Conservation (phyloP, 2,888 invertebrate genomes). For the Tachystola acroxantha region DNA sequence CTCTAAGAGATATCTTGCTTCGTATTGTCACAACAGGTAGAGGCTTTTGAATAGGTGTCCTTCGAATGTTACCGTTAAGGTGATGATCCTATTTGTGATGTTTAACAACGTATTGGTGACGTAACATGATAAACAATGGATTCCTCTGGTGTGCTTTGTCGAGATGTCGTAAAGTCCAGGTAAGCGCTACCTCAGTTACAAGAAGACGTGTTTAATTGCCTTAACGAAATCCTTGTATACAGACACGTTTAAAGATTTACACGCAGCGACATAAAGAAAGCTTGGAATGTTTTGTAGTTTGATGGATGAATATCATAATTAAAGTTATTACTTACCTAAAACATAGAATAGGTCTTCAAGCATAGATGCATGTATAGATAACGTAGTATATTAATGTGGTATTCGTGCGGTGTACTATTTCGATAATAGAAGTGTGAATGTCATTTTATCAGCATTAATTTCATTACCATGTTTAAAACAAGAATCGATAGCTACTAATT, state of each 20-base stretch:
- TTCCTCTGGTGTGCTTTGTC: conserved; percentile 39
- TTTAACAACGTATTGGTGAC: conserved; percentile 52
- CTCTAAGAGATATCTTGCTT: conserved; percentile 13
- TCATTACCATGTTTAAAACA: too few relatives aligned
- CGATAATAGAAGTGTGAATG: too few relatives aligned
- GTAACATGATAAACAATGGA: conserved; percentile 67
- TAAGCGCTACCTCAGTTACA: conserved; percentile 68
- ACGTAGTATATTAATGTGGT: too few relatives aligned
- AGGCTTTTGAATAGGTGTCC: conserved; percentile 35
- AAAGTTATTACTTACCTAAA: too few relatives aligned
- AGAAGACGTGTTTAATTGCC: conserved; percentile 52
- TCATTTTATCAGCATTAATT: too few relatives aligned
- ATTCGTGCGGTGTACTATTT: too few relatives aligned
- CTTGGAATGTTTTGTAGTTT: not conserved
- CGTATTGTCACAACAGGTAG: conserved; percentile 44
- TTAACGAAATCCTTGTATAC: conserved; percentile 41
- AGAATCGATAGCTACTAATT: too few relatives aligned
- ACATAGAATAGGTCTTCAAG: too few relatives aligned
- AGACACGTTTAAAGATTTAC: conserved; percentile 23
- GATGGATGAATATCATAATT: too few relatives aligned
- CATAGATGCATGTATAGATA: too few relatives aligned
- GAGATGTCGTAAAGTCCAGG: conserved; percentile 60
- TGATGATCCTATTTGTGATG: conserved; percentile 58
- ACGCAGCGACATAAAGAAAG: not conserved
- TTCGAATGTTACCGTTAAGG: conserved; percentile 54